Conservation (phyloP, 2,797 vertebrate species). For the Octomys mimax region DNA sequence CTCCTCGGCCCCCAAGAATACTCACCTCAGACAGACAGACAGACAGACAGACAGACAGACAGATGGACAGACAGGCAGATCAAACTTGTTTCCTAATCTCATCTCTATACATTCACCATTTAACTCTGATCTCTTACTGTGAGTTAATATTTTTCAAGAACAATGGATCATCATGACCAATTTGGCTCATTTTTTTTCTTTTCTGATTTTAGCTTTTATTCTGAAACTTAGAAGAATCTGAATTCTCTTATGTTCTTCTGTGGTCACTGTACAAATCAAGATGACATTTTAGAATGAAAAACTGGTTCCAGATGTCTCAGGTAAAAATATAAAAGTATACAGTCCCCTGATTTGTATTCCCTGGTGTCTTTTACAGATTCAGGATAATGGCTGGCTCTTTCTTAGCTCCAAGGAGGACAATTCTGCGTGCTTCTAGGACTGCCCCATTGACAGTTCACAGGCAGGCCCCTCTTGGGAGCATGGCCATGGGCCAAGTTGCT, state of each 20-base stretch:
- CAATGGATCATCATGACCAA: neutral
- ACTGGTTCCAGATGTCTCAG: neutral
- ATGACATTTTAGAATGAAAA: constrained; percentile 20
- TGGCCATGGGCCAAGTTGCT: no score
- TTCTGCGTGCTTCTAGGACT: neutral
- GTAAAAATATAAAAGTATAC: neutral
- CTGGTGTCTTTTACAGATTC: neutral
- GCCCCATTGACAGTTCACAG: neutral
- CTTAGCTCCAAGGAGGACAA: neutral
- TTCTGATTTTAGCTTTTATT: neutral
- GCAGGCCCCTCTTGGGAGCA: neutral
- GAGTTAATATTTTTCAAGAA: constrained; percentile 5
- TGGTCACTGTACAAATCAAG: neutral
- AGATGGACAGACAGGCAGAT: neutral
- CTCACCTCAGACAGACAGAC: neutral
- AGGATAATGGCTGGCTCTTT: neutral
- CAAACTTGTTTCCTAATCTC: neutral
- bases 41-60: neutral
- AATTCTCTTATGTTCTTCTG: neutral
- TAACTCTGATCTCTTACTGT: neutral
- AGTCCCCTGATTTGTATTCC: neutral
- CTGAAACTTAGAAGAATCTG: neutral
- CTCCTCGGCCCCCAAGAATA: neutral
- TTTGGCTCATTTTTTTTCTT: neutral
- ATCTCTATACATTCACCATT: neutral